Evolutionary conservation across 2,888 invertebrate species (phyloP), one percentile per base, ranked within the genome.

Genomic region (Drosophila recens): DNA sequence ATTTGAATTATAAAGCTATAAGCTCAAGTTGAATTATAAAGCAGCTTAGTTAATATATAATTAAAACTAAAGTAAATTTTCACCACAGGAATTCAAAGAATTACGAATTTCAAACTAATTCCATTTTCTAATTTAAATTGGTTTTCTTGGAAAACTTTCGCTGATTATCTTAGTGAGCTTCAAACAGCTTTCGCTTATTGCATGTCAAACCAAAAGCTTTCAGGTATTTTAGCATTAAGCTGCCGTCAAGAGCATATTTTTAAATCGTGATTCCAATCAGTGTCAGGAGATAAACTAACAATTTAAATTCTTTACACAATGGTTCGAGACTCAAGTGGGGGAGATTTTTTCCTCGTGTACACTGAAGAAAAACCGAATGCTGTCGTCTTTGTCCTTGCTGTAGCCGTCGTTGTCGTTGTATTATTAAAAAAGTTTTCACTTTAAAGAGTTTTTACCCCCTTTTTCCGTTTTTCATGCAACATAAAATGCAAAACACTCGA

Each of bases 401-500:
- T 51, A 36, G 61, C 20, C 17, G 63, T 27, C 56, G 40, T 68
- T 80, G 76, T 83, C 81, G 79, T 79, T 79, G 81, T 84, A 81
- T 84, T 84, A 84, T 84, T 84, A 87, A 84, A 84, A 87, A 84
- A 84, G 80, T 84, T 84, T 84, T 75, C 64, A 71, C 72, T 84
- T 84, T 84, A 81, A 84, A 87, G 84, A 87, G 84, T 75, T 78
- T 34, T 49, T 34, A 13, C 11, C 51, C 42, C 15, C 38, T 4
- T 36, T 40, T 51, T 57, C 58, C 56, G 49, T 38, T 73, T 82
- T 76, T 74, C 79, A 62, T 75, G 82, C 82, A 77, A 80, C 86
- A 83, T 86, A 79, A 83, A 83, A 83, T 83, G 83, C 82, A 83
- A 83, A 83, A 86, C 86, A 75, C 86, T 86, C 86, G 76, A 74